Evolutionary conservation across 2,888 invertebrate species (phyloP).

Genomic region (Lacanobia oleracea): DNA sequence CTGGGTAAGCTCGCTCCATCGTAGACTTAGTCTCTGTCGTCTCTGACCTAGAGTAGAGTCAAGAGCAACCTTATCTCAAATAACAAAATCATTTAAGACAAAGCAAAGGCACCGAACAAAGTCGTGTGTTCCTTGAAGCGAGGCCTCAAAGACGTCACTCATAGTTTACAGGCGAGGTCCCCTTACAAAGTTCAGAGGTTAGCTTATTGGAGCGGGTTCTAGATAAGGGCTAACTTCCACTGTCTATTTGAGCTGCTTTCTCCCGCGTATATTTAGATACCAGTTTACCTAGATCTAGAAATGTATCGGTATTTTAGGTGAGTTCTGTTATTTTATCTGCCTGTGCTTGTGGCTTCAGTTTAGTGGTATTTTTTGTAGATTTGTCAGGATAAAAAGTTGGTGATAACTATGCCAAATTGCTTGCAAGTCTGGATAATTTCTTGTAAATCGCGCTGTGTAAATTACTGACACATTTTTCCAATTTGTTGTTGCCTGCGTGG

Average conservation of each 20-base stretch:
- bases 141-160: conserved; percentile 20
- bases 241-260: neutral
- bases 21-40: too few relatives aligned
- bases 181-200: conserved; percentile 35
- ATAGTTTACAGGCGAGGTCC: conserved; percentile 14
- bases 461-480: neutral
- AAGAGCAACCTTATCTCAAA: too few relatives aligned
- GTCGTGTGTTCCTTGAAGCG: neutral
- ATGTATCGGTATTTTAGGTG: neutral
- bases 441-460: neutral
- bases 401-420: neutral
- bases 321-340: neutral
- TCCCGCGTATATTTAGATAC: neutral
- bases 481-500: neutral
- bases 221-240: neutral
- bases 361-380: neutral
- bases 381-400: too few relatives aligned
- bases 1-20: too few relatives aligned
- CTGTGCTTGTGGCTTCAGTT: neutral
- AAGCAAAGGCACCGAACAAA: neutral
- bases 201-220: conserved; percentile 6
- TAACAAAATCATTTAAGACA: neutral
- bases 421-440: neutral
- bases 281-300: neutral
- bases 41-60: too few relatives aligned